These are phyloP conservation scores for Pollenia griseotomentosa DNA, from an alignment of 2,888 invertebrate species.

Conservation along the genomic window DNA sequence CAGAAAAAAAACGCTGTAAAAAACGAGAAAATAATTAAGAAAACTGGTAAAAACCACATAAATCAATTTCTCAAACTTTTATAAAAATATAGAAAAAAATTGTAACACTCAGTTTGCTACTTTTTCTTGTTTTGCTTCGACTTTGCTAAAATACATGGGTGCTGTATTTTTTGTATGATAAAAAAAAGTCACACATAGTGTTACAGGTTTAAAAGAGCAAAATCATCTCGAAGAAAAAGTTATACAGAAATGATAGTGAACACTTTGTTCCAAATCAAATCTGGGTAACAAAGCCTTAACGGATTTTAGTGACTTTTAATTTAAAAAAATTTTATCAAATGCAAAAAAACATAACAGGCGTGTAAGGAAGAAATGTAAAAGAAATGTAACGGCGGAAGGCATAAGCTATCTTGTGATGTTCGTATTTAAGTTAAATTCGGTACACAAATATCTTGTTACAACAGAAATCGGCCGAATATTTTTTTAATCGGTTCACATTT, in stretches of 20 bases:
- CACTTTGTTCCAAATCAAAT: too few species aligned
- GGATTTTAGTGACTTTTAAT: too few species aligned
- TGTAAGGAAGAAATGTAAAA: too few species aligned
- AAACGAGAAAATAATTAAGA: conserved; percentile 69
- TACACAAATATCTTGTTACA: too few species aligned
- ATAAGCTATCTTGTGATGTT: too few species aligned
- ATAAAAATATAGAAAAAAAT: conserved; percentile 18
- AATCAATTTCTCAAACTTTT: conserved; percentile 70
- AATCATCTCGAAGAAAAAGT: not conserved
- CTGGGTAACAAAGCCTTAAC: not conserved
- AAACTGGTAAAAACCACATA: conserved; percentile 67
- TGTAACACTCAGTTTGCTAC: conserved; percentile 20
- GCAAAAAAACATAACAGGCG: too few species aligned
- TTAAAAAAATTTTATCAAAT: too few species aligned
- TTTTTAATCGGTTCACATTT: too few species aligned
- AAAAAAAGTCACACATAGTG: not conserved
- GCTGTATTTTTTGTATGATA: conserved; percentile 14
- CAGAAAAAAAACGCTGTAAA: conserved; percentile 1
- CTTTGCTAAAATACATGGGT: conserved; percentile 9
- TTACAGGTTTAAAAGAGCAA: not conserved
- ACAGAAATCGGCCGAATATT: too few species aligned
- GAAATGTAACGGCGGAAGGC: too few species aligned
- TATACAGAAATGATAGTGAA: too few species aligned
- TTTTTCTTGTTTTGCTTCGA: conserved; percentile 6
- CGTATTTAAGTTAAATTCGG: too few species aligned